Conservation (phyloP, 2,113 vertebrate genomes). For the Euleptes europaea region DNA sequence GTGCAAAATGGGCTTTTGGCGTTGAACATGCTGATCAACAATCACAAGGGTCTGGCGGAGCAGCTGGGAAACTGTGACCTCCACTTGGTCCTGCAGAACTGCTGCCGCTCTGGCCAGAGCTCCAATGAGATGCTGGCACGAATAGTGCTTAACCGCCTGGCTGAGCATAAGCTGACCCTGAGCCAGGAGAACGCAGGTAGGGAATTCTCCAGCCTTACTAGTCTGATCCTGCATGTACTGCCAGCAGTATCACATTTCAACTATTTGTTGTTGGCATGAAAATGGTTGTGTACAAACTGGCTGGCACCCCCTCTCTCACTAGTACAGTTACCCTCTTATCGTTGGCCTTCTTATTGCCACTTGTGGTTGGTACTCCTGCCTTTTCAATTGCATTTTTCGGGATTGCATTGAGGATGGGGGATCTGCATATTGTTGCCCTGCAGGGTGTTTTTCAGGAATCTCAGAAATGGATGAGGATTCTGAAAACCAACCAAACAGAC, state of each 20-base stretch:
- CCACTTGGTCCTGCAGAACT: conserved; percentile 75
- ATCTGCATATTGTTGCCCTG: not conserved
- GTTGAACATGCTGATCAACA: conserved; percentile 83
- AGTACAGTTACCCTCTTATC: not conserved
- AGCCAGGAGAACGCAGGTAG: conserved; percentile 63
- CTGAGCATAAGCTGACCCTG: conserved; percentile 69
- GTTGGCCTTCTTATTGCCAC: too few species aligned
- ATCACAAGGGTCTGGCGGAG: conserved; percentile 86
- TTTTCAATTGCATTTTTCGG: not conserved
- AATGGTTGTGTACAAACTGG: not conserved
- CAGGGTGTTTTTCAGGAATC: not conserved
- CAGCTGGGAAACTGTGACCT: conserved; percentile 81
- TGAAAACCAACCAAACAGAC: not conserved
- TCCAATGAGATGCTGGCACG: conserved; percentile 77
- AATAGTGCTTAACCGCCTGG: conserved; percentile 82
- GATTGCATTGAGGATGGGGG: not conserved
- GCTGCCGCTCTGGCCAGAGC: conserved; percentile 67
- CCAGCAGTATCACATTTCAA: not conserved
- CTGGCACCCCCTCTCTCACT: not conserved
- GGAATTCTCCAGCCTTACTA: too few species aligned
- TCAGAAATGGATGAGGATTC: not conserved
- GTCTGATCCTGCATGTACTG: not conserved
- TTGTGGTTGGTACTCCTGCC: not conserved
- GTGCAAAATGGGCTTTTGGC: conserved; percentile 88
- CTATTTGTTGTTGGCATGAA: not conserved